Base-by-base conservation (phyloP, 2,888 invertebrate species). In the Tetragnatha montana region DNA sequence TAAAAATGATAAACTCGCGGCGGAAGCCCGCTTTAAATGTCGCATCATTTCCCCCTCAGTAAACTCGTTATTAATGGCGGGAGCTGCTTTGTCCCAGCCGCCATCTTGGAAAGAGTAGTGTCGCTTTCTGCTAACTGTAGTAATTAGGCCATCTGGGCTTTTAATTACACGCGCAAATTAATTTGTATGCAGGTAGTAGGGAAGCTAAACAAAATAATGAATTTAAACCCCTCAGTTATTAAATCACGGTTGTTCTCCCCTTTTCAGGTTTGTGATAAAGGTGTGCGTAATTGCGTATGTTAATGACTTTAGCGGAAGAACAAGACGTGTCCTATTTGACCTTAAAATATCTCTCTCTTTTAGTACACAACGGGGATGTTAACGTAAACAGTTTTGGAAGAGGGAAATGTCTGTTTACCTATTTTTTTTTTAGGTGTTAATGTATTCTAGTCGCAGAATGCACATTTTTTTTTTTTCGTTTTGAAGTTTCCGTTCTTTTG, bases 41-140 rank as follows among this genome's bases (percentile, higher is more conserved):
- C 86, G 86, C 86, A 86, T 86, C 86, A 80, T 81, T 86, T 86
- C 80, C 86, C 86, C 14, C 73, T 86, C 80, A 81, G 74, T 86
- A 86, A 86, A 86, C 74, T 86, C 69, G 50, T 80, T 86, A 86
- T 86, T 86, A 86, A 86, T 86, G 80, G 86, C 69, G 68, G 80
- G 51, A 79, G 71, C 10, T 49, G 71, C 80, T 74, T 86, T 86
- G 86, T 86, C 74, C 74, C 74, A 68, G 50, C 21, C 74, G 74
- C 80, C 80, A 74, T 86, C 68, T 74, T 74, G 68, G 21, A 74
- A 86, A 74, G 60, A 47, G 35, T n/a, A 35, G 74, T 81, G 86
- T 74, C 68, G 74, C 79, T 86, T 73, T 86, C 86, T 51, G 73
- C 71, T 80, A 74, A 68, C 74, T 80, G 80, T 21, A 47, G 80